Evolutionary conservation across 2,797 vertebrate species (phyloP).

Genomic region (Tauraco hartlaubi): DNA sequence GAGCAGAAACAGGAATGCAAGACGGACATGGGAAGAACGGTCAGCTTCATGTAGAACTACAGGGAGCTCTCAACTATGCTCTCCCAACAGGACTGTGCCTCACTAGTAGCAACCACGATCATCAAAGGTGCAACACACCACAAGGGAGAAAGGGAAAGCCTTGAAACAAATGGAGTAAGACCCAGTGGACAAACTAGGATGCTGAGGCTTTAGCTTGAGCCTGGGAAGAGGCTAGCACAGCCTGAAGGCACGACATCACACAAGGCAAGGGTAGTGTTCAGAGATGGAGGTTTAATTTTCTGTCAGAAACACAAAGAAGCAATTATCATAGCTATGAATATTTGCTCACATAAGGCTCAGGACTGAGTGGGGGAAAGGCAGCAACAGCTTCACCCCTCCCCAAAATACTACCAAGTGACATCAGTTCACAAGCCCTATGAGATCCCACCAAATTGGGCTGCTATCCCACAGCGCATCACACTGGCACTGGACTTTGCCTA

Average conservation of each 20-base stretch:
- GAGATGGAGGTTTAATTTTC: conserved; percentile 56
- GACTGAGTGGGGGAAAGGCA: neutral
- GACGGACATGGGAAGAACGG: neutral
- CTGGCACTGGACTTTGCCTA: neutral
- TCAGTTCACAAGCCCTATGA: neutral
- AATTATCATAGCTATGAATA: conserved; percentile 22
- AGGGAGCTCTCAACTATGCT: neutral
- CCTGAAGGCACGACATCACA: neutral
- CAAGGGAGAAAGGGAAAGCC: neutral
- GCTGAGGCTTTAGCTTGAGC: neutral
- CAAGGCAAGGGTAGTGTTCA: neutral
- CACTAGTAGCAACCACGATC: neutral
- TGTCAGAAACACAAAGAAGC: conserved; percentile 47
- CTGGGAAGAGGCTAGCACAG: neutral
- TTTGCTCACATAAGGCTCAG: conserved; percentile 35
- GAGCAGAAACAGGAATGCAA: neutral
- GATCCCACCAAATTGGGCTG: neutral
- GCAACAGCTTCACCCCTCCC: neutral
- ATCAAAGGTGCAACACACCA: neutral
- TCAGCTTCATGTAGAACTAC: neutral
- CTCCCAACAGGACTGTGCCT: neutral
- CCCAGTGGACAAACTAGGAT: neutral
- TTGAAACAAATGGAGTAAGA: neutral
- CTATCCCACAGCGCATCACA: neutral
- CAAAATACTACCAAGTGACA: neutral